These are phyloP conservation scores for Acestrorhynchus altus DNA, from an alignment of 2,797 vertebrate species.

Conservation along the genomic window DNA sequence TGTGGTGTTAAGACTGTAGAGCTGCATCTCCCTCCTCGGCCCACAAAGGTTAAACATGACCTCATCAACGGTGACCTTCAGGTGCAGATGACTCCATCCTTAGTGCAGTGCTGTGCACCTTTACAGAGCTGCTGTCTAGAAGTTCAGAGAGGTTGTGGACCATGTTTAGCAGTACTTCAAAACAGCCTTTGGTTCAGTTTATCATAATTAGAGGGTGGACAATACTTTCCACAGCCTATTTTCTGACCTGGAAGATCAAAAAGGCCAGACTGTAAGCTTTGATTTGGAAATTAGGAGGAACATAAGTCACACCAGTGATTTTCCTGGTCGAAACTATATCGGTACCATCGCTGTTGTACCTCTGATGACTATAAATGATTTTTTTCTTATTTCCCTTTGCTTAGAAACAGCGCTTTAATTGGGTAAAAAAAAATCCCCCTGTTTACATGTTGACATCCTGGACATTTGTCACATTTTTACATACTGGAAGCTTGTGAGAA, in stretches of 20 bases:
- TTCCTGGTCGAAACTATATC: no score
- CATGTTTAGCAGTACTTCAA: background rate
- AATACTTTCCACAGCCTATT: background rate
- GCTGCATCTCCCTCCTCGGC: background rate
- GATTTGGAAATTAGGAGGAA: background rate
- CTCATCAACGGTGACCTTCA: slow-evolving; percentile 28
- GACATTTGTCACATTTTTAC: no score
- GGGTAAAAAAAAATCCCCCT: no score
- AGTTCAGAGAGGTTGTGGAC: background rate
- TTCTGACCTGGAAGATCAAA: slow-evolving; percentile 11
- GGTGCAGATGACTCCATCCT: slow-evolving; percentile 7
- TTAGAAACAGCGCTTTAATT: no score
- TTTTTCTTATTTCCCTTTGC: no score
- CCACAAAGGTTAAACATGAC: slow-evolving; percentile 41
- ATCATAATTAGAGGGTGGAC: slow-evolving; percentile 13
- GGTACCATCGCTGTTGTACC: no score
- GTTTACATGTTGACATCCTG: no score
- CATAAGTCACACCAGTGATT: no score
- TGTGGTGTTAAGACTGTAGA: background rate
- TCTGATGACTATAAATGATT: no score
- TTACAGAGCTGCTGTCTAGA: background rate
- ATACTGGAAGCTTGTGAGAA: no score
- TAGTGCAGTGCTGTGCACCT: background rate
- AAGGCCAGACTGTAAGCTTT: background rate
- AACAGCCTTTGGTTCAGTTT: background rate